Evolutionary conservation across 1,140 invertebrate species (phyloP).

Genomic region (Cyclina sinensis): DNA sequence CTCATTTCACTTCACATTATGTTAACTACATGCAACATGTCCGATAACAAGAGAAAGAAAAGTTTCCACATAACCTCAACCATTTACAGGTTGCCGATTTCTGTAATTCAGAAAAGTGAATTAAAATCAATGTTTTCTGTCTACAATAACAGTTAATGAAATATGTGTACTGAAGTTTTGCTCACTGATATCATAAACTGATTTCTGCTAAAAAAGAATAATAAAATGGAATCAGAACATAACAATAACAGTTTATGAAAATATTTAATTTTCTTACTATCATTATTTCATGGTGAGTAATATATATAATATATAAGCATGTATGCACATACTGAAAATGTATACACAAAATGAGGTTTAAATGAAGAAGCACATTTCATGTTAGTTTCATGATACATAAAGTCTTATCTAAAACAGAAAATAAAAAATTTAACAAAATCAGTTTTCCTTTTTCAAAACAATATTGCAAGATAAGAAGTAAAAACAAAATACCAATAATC

Average conservation of each 20-base stretch:
- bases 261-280: conserved; percentile 11
- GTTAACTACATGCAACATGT: too few relatives aligned
- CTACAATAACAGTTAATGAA: too few relatives aligned
- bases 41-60: too few relatives aligned
- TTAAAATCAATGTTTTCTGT: too few relatives aligned
- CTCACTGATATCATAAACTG: too few relatives aligned
- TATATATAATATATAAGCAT: background rate
- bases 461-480: background rate
- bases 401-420: background rate
- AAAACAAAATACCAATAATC: background rate
- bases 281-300: background rate
- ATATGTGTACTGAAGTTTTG: too few relatives aligned
- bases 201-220: too few relatives aligned
- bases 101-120: too few relatives aligned
- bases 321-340: background rate
- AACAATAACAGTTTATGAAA: conserved; percentile 4
- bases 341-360: conserved; percentile 15
- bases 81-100: too few relatives aligned
- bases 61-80: too few relatives aligned
- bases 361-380: conserved; percentile 39
- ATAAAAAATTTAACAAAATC: background rate
- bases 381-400: background rate
- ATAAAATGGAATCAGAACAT: too few relatives aligned
- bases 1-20: too few relatives aligned
- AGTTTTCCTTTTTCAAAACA: background rate